Evolutionary conservation across 2,888 invertebrate species (phyloP), one percentile per base, ranked within the genome.

Genomic region (Zele albiditarsus): DNA sequence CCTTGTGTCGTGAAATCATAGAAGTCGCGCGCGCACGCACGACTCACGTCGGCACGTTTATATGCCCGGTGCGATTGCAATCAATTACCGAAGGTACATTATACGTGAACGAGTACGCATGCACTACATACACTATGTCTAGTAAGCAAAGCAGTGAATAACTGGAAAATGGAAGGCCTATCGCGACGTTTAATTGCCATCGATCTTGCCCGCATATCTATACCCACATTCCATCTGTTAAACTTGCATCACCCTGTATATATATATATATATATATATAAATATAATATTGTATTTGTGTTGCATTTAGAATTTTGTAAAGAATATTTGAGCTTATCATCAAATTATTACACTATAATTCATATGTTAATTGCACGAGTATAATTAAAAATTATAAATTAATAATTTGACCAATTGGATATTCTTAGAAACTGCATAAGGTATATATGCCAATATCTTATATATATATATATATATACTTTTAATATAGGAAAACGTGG

Each of bases 11-110:
- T 20, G 70, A 69, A 60, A 66, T 60, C 60, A 33, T 38, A 57
- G 53, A 57, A 49, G 65, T 80, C 46, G 57, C 28, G 66, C 72
- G 57, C 27, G 38, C 42, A 46, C 31, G 38, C 42, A 38, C 38
- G 38, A 38, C 57, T 60, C 58, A 38, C 25, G 57, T 38, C 65
- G 70, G 74, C 63, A 70, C 42, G 63, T 74, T 74, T 74, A 70
- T 58, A 53, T 20, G 23, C 49, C 53, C 33, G 49, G 66, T 31
- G 65, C 23, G 68, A 74, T 74, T 69, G 65, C 74, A 46, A 69
- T 74, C 74, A 74, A 74, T 74, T 74, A 74, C 25, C 25, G 66
- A 31, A 62, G 4, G 62, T 66, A 60, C 60, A 60, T 73, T 38
- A 66, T 60, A 46, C n/a, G 12, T 38, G 27, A 46, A 42, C 46